Conservation (phyloP, 2,888 invertebrate genomes). For the Ochropleura plecta region DNA sequence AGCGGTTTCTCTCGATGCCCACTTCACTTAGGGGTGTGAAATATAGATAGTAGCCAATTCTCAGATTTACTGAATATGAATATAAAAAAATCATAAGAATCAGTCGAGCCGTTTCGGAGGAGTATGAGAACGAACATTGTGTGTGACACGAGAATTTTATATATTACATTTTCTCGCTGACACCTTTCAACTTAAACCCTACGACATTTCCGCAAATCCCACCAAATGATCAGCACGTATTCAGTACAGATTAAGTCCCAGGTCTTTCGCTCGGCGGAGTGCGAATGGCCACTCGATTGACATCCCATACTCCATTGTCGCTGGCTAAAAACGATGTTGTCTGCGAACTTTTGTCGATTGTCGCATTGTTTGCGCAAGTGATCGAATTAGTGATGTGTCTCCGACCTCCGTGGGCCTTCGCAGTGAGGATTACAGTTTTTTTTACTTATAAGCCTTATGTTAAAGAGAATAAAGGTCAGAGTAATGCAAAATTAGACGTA, state of each 20-base stretch:
- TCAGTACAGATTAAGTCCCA: slow-evolving; percentile 82
- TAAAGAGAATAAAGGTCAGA: not conserved
- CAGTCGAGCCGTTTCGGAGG: no score
- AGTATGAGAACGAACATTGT: no score
- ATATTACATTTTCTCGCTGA: slow-evolving; percentile 6
- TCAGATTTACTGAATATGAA: no score
- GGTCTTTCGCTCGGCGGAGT: slow-evolving; percentile 82
- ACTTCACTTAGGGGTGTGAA: no score
- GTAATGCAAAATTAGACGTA: not conserved
- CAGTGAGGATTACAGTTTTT: slow-evolving; percentile 47
- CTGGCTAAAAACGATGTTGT: slow-evolving; percentile 61
- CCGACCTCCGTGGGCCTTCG: slow-evolving; percentile 56
- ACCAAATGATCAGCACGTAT: slow-evolving; percentile 83
- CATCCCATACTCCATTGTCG: slow-evolving; percentile 59
- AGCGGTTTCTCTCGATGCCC: no score
- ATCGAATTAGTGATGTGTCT: slow-evolving; percentile 73
- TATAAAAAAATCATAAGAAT: no score
- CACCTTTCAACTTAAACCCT: slow-evolving; percentile 61
- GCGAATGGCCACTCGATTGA: slow-evolving; percentile 78
- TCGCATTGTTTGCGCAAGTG: slow-evolving; percentile 69
- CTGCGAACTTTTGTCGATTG: slow-evolving; percentile 52
- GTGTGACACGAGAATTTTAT: no score
- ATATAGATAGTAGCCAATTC: no score
- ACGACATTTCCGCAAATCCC: slow-evolving; percentile 65
- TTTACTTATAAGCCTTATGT: not conserved